These are phyloP conservation scores for Scolopax rusticola DNA, from an alignment of 2,797 vertebrate species.

Conservation along the genomic window DNA sequence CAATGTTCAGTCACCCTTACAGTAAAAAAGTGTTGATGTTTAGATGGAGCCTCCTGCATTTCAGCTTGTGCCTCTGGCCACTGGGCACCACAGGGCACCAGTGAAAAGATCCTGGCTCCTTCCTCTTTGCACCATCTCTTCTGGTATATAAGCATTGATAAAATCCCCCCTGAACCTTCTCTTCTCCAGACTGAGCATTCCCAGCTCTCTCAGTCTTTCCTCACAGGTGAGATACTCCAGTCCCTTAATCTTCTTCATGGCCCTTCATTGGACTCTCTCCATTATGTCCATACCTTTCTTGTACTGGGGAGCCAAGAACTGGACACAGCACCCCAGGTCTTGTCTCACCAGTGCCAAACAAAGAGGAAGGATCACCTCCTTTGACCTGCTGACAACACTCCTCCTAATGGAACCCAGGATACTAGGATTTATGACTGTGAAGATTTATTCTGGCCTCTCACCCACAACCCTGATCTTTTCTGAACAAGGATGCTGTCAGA, in stretches of 20 bases:
- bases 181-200: background rate
- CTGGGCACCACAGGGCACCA: no score
- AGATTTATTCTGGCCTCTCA: background rate
- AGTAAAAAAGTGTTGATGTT: background rate
- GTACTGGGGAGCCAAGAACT: background rate
- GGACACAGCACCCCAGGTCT: background rate
- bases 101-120: rapidly evolving
- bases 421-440: background rate
- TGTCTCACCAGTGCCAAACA: background rate
- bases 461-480: background rate
- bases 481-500: background rate
- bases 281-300: background rate
- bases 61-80: background rate
- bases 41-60: background rate
- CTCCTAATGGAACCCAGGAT: background rate
- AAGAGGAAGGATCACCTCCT: background rate
- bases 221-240: background rate
- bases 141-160: background rate
- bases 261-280: background rate
- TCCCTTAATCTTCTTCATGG: background rate
- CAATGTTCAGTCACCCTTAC: background rate
- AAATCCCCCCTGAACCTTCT: background rate
- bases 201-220: background rate
- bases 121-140: background rate
- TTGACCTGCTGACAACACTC: background rate